These are phyloP conservation scores for Euschistus heros DNA, from an alignment of 1,140 invertebrate genomes.

Conservation along the genomic window DNA sequence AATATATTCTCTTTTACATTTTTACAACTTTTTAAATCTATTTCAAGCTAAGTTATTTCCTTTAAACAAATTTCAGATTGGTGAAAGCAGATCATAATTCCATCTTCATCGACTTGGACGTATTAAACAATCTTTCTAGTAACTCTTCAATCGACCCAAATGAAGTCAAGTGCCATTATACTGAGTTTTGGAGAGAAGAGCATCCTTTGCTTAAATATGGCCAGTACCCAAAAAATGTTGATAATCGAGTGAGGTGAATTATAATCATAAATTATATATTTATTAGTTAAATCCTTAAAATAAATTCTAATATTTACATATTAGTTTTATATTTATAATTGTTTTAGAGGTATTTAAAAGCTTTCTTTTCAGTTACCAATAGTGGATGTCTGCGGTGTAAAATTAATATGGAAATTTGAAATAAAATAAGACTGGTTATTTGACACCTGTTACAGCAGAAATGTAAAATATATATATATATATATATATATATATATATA, in stretches of 20 bases:
- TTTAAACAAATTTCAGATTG: background rate
- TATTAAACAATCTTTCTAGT: conserved; percentile 2
- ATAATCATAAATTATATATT: background rate
- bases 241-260: conserved; percentile 6
- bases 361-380: background rate
- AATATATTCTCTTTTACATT: no score
- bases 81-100: conserved; percentile 25
- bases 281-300: background rate
- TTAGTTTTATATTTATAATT: background rate
- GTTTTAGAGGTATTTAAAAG: background rate
- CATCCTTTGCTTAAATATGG: background rate
- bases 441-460: no score
- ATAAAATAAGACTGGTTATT: no score
- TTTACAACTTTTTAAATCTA: no score
- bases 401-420: no score
- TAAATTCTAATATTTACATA: background rate
- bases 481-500: background rate
- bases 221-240: background rate
- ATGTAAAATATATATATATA: background rate
- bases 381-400: background rate
- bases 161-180: conserved; percentile 31
- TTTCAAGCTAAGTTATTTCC: no score
- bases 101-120: conserved; percentile 26
- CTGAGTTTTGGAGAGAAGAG: conserved; percentile 42
- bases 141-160: conserved; percentile 23